phyloP scores from a whole-genome alignment of 2,888 invertebrate genomes.

The Leuctra nigra region DNA sequence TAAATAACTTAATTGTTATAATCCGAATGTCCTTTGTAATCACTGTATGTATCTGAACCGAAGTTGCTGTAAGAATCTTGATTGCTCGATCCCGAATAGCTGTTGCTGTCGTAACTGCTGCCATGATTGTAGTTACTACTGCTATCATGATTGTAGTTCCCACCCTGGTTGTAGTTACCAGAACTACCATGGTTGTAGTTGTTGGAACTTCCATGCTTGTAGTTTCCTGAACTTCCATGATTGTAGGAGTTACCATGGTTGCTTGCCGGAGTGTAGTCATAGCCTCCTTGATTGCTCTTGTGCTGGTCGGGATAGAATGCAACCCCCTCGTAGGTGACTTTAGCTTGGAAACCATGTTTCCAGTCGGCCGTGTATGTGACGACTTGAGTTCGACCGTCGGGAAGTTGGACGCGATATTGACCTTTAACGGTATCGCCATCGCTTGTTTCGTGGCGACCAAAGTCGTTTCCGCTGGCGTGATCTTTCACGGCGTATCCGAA shows the following conservation, averaged over 20 bases:
- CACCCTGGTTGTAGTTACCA: no score
- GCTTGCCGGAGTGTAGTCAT: background rate
- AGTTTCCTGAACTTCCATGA: background rate
- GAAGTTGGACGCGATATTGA: constrained; percentile 75
- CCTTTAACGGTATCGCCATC: constrained; percentile 80
- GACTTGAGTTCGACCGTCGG: constrained; percentile 69
- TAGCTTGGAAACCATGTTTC: constrained; percentile 85
- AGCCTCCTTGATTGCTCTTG: background rate
- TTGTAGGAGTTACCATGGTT: background rate
- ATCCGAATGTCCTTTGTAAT: background rate
- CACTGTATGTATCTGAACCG: background rate
- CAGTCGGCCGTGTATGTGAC: constrained; percentile 83
- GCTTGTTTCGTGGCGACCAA: constrained; percentile 40
- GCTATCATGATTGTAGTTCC: no score
- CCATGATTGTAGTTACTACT: no score
- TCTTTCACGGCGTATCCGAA: constrained; percentile 29
- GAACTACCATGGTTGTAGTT: no score
- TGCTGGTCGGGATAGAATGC: constrained; percentile 46
- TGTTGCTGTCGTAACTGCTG: no score
- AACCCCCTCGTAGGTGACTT: constrained; percentile 71
- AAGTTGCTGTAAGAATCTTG: background rate
- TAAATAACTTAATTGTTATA: no score
- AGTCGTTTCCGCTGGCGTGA: constrained; percentile 27
- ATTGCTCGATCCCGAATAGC: no score
- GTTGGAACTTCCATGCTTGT: background rate